Percentiles rank a stretch among this genome's conserved stretches.
These are phyloP conservation scores for Enteromius argenteus DNA, from an alignment of 2,797 vertebrate genomes.

Conservation along the genomic window DNA sequence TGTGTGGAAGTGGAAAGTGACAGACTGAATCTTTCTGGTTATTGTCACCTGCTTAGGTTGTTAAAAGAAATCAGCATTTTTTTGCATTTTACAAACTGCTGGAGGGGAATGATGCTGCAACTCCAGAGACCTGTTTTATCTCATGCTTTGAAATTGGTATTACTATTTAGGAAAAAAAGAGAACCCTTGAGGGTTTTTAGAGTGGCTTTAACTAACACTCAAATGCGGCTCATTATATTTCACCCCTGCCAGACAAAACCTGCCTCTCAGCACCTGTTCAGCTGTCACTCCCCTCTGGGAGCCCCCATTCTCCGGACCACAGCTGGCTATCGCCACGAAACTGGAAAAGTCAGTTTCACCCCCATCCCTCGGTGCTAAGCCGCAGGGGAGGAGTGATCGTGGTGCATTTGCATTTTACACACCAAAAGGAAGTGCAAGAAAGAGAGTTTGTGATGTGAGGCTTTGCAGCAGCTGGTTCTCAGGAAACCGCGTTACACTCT, in stretches of 20 bases:
- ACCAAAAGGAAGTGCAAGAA: conserved; percentile 70
- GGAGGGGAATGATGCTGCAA: neutral
- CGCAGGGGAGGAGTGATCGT: conserved; percentile 18
- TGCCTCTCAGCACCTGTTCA: conserved; percentile 46
- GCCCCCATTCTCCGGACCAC: conserved; percentile 27
- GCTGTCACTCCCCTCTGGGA: conserved; percentile 27
- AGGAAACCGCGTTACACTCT: neutral
- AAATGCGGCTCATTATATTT: conserved; percentile 19
- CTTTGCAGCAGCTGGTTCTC: conserved; percentile 66
- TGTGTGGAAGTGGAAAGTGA: neutral
- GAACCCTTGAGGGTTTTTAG: neutral
- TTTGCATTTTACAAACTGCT: conserved; percentile 18
- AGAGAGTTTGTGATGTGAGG: conserved; percentile 58
- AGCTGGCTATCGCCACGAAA: conserved; percentile 45
- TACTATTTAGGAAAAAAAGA: neutral
- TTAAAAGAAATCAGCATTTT: conserved; percentile 34
- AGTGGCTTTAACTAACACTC: conserved; percentile 1
- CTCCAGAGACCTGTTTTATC: conserved; percentile 5
- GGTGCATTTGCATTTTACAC: conserved; percentile 70
- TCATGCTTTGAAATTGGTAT: conserved; percentile 15
- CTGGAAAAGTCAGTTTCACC: conserved; percentile 51
- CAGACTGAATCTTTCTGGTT: neutral
- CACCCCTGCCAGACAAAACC: conserved; percentile 15
- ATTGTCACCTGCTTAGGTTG: conserved; percentile 15
- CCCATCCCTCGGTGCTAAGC: conserved; percentile 54